phyloP scores from a whole-genome alignment of 2,113 vertebrate genomes.

The Vidua chalybeata region DNA sequence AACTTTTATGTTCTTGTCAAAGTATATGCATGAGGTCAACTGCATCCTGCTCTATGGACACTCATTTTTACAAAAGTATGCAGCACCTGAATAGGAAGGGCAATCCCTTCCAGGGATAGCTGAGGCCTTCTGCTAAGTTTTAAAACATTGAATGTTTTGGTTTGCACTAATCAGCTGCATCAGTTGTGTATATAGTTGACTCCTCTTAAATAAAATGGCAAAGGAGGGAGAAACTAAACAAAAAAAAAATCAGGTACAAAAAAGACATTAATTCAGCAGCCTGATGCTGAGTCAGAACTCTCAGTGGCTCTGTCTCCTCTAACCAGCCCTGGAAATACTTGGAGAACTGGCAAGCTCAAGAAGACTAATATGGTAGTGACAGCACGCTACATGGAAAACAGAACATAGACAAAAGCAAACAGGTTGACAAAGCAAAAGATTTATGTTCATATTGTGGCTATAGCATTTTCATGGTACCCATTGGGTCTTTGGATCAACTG shows the following conservation, averaged over 20 bases:
- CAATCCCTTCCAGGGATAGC: neutral
- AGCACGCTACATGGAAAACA: neutral
- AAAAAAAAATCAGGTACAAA: neutral
- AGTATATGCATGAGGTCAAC: neutral
- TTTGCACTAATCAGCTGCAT: slow-evolving; percentile 18
- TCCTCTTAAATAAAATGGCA: slow-evolving; percentile 21
- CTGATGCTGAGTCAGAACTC: neutral
- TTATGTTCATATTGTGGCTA: slow-evolving; percentile 2
- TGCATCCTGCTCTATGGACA: neutral
- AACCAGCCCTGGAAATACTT: neutral
- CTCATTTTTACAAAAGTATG: neutral
- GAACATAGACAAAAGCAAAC: neutral
- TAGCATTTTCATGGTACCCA: neutral
- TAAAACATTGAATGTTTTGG: neutral
- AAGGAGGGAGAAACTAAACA: neutral
- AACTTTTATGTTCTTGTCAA: neutral
- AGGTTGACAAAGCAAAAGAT: slow-evolving; percentile 16
- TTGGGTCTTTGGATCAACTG: neutral
- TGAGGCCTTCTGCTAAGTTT: neutral
- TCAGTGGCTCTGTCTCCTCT: neutral
- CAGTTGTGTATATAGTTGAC: neutral
- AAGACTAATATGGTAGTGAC: slow-evolving; percentile 42
- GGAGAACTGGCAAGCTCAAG: neutral
- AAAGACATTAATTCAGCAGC: neutral
- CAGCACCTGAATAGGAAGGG: neutral